phyloP scores from a whole-genome alignment of 2,113 vertebrate species.

The Cichladusa arquata region DNA sequence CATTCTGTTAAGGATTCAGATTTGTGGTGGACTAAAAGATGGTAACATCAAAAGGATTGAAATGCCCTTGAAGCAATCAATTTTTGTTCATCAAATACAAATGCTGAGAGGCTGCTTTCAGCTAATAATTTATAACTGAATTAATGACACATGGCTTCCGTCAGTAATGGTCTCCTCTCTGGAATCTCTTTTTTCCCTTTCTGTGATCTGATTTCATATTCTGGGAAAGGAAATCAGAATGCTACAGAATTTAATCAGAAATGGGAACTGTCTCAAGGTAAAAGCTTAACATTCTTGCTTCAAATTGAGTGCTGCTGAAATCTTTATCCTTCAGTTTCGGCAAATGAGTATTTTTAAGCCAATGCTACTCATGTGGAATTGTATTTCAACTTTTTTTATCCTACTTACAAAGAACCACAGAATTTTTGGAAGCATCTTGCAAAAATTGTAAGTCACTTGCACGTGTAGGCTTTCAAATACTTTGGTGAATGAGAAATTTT shows the following conservation, averaged over 20 bases:
- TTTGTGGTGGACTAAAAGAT: slow-evolving; percentile 79
- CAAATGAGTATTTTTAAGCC: not conserved
- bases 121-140: slow-evolving; percentile 83
- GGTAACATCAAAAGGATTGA: slow-evolving; percentile 82
- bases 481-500: not conserved
- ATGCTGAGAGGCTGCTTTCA: slow-evolving; percentile 79
- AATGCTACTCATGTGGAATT: not conserved
- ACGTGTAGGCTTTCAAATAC: not conserved
- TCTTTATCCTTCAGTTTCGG: not conserved
- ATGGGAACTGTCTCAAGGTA: slow-evolving; percentile 32
- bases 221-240: slow-evolving; percentile 66
- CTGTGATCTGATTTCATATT: slow-evolving; percentile 76
- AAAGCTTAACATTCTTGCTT: slow-evolving; percentile 46
- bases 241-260: slow-evolving; percentile 68
- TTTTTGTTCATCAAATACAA: slow-evolving; percentile 85
- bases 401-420: not conserved
- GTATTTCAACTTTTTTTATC: not conserved
- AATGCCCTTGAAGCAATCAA: slow-evolving; percentile 86
- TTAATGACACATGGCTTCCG: slow-evolving; percentile 80
- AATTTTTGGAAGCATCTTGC: not conserved
- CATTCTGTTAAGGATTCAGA: slow-evolving; percentile 85
- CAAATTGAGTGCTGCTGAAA: slow-evolving; percentile 27
- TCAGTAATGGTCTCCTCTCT: slow-evolving; percentile 63
- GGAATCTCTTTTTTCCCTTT: slow-evolving; percentile 49
- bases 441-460: not conserved